Evolutionary conservation across 2,113 vertebrate genomes (phyloP), one percentile per base, ranked within the genome.

Genomic region (Dolichotis patagonum): DNA sequence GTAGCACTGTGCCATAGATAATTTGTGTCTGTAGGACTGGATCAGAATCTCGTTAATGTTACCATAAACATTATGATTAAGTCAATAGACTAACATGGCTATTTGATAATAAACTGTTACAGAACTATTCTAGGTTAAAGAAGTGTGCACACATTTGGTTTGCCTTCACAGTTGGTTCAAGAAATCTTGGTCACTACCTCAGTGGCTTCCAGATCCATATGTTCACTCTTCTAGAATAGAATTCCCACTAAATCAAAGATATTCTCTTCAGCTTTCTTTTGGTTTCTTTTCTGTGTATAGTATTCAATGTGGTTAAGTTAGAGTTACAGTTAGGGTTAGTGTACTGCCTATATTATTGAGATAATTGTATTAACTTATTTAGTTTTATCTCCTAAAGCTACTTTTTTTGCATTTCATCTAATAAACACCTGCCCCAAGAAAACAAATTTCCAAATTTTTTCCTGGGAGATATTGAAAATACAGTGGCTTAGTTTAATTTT

Each of bases 11-110:
- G 24, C 11, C 17, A 28, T 43, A 16, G 30, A 69, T 86, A 41
- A 85, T 78, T 82, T 77, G 5, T 88, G 38, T 41, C 22, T 80
- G 38, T 65, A 54, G 22, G 41, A 58, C n/a, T 65, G 7, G 28
- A 73, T 88, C 30, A 91, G 49, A 75, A 62, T 81, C 26, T 92
- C 88, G 52, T 86, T 89, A 65, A 92, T 71, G 58, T 69, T 54
- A 32, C 54, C 26, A 32, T 35, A 32, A 77, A 65, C 17, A 75
- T 30, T 46, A 43, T 82, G 8, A 49, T 63, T 54, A 56, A 92
- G 54, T 65, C 67, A 69, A 60, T 49, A 69, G 35, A 28, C 89
- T 7, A 58, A 7, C 26, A 56, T 86, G 10, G 24, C 26, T 83
- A 86, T 94, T 94, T 86, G 69, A 84, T 91, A 54, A 60, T 38